Base-by-base conservation (phyloP, 2,113 vertebrate genomes). In the Pitta sordida region DNA sequence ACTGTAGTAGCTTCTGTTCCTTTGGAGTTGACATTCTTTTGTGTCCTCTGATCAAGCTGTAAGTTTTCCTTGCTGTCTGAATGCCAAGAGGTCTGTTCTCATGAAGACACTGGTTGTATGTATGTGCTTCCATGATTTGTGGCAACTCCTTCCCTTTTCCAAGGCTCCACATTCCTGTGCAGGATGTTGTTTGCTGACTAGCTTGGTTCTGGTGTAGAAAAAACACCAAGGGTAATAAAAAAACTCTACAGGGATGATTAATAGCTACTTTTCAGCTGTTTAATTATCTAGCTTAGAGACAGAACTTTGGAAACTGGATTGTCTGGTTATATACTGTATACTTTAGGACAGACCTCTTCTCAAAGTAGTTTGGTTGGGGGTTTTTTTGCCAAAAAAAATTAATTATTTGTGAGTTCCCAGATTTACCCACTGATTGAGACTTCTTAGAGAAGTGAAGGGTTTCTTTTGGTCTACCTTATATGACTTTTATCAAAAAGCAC, bases 231-330 rank as follows among this genome's bases (percentile, higher is more conserved):
- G 51, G 58, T 76, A 93, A 85, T 87, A 76, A 89, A 76, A 60
- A 70, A 88, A 34, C 27, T 90, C 62, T 64, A 30, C 9, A 73
- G 69, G 36, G 32, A 36, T 93, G 78, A 90, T 94, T 86, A 90
- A 75, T 70, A 92, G 73, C 68, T 88, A 34, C 76, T 48, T 75
- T 86, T 93, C 77, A 86, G 52, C 76, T 94, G 60, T 84, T 90
- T 91, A 78, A 88, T 90, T 91, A 60, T 39, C n/a, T 86, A 51
- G 37, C 55, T 92, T 55, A 64, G 44, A 86, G 68, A 78, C 55
- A 74, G 83, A 86, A 75, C 75, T 90, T 95, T 88, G 86, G 64
- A 75, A 94, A 92, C 88, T 60, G 77, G 90, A 44, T 90, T 90
- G 56, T 80, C 79, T 96, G 70, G 63, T 95, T 96, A 5, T 70